phyloP scores from a whole-genome alignment of 2,797 vertebrate genomes.

The Myotis vivesi region DNA sequence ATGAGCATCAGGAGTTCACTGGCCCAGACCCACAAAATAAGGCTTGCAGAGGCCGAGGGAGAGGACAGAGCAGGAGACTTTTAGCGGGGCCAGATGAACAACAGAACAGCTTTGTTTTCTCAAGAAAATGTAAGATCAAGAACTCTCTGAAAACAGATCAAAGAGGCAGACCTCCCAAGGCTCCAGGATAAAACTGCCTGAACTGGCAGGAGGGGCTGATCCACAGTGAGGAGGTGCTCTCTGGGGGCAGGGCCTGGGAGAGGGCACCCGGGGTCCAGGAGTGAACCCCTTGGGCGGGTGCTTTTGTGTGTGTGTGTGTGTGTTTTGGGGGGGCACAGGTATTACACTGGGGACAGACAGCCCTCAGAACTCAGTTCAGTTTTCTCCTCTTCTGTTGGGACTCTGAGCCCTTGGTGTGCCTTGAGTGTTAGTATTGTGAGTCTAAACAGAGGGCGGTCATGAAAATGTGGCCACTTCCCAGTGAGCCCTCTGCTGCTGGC shows the following conservation, averaged over 20 bases:
- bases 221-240: not conserved
- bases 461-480: not conserved
- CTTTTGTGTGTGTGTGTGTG: not conserved
- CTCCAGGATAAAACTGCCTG: not conserved
- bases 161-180: not conserved
- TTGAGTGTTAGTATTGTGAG: not conserved
- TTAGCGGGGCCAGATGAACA: not conserved
- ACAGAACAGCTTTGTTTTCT: not conserved
- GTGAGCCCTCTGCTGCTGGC: not conserved
- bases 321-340: not conserved
- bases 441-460: not conserved
- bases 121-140: not conserved
- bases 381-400: not conserved
- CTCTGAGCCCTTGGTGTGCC: not conserved
- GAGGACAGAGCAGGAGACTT: not conserved
- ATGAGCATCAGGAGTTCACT: not conserved
- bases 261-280: not conserved
- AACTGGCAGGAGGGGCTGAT: not conserved
- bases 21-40: not conserved
- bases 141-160: not conserved
- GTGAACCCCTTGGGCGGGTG: accelerated
- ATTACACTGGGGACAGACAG: not conserved
- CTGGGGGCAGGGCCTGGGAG: not conserved
- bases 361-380: not conserved
- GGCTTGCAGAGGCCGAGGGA: not conserved